Evolutionary conservation across 2,888 invertebrate genomes (phyloP), one percentile per base, ranked within the genome.

Genomic region (Tachina fera): DNA sequence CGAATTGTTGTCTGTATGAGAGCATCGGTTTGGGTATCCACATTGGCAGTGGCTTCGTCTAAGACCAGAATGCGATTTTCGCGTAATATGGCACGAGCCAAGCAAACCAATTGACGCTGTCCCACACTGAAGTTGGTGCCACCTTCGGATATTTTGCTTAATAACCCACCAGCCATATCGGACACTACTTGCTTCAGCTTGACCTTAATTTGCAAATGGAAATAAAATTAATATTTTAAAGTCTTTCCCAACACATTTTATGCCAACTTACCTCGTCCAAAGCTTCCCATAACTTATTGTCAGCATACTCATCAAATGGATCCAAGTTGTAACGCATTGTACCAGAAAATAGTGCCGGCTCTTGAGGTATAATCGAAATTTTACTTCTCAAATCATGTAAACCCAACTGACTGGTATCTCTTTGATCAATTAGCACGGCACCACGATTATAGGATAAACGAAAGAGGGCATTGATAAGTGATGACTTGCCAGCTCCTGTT

Each of bases 31-130:
- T 96, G 96, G 8, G 96, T 97, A 93, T 98, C 98, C 4, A 98
- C 97, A 91, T 98, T 98, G 1, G 98, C 97, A 0, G 98, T 98
- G n/a, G 98, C 98, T 92, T 98, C 98, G 90, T 98, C 98, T 88
- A 98, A 94, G 88, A 98, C 96, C 0, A 98, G 94, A 88, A 98
- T 96, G 88, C 95, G 95, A 92, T 97, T 97, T 87, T 96, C 96
- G 22, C 96, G 94, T 13, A 98, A 93, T 88, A 98, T 96, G 45
- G 98, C 98, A 75, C 98, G 94, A 0, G 98, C 98, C 84, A 98
- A 93, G 91, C 98, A 98, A 51, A 98, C 95, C 68, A 98, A 93
- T 91, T 98, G 98, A 8, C 97, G 94, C 91, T 98, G 98, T 0
- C 98, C 98, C 9, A 98, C 96, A 84, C 97, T 98, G 91, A 97